Conservation (phyloP, 2,113 vertebrate genomes). For the Ciconia boyciana region DNA sequence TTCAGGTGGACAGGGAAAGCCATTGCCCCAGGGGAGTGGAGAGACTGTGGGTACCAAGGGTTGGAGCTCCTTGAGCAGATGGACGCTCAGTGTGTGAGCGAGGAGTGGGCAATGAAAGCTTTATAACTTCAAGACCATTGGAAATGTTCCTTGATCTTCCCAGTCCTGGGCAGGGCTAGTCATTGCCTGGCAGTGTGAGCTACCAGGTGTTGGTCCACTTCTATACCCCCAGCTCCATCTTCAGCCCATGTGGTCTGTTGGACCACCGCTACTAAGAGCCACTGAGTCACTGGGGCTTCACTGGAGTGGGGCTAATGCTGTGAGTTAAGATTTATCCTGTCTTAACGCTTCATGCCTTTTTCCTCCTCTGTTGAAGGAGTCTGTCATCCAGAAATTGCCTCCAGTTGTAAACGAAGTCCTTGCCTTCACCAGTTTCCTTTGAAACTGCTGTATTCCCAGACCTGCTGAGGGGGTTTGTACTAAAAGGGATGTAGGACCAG, state of each 20-base stretch:
- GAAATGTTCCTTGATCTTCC: not conserved
- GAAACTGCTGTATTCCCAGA: not conserved
- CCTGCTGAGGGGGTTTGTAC: not conserved
- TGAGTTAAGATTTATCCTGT: not conserved
- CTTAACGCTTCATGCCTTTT: not conserved
- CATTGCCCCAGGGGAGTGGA: not conserved
- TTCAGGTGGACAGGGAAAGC: not conserved
- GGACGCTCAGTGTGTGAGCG: accelerated
- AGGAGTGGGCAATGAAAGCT: not conserved
- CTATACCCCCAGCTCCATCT: not conserved
- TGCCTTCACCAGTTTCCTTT: not conserved
- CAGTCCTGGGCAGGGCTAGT: not conserved
- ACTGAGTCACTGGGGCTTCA: not conserved
- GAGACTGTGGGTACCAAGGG: not conserved
- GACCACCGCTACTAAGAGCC: not conserved
- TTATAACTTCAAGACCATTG: not conserved
- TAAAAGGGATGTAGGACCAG: not conserved
- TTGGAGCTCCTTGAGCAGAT: not conserved
- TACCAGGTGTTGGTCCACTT: not conserved
- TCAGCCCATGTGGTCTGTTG: not conserved
- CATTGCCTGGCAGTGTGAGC: not conserved
- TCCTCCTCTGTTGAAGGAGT: not conserved
- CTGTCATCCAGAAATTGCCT: not conserved
- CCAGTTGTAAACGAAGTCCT: not conserved
- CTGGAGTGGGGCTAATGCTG: not conserved